Percentiles rank a stretch among this genome's conserved stretches.
These are phyloP conservation scores for Columba janthina DNA, from an alignment of 2,113 vertebrate genomes.

Conservation along the genomic window DNA sequence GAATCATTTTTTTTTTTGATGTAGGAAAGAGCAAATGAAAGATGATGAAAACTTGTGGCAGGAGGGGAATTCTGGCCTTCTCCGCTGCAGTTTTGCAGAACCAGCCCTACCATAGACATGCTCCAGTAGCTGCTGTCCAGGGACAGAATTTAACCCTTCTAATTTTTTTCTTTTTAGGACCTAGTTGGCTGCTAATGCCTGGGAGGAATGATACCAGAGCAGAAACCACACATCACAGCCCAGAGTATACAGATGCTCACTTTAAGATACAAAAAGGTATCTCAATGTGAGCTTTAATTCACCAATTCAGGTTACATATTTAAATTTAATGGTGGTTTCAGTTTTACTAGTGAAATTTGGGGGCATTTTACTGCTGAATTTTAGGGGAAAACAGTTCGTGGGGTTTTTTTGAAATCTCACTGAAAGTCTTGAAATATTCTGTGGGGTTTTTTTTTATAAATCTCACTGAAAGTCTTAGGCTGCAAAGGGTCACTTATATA, in stretches of 20 bases:
- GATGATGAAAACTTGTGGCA: neutral
- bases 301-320: neutral
- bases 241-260: neutral
- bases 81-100: neutral
- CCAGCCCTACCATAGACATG: neutral
- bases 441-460: neutral
- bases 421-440: neutral
- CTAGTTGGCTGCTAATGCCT: neutral
- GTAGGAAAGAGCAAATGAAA: neutral
- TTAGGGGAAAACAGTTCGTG: neutral
- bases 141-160: neutral
- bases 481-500: neutral
- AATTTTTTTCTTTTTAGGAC: neutral
- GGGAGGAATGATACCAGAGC: neutral
- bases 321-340: neutral
- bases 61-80: neutral
- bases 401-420: no score
- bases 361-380: neutral
- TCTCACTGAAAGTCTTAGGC: neutral
- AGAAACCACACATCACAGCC: neutral
- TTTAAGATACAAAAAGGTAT: neutral
- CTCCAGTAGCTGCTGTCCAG: neutral
- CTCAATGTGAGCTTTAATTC: neutral
- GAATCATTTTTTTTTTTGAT: neutral
- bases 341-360: neutral